Percentiles rank a stretch among this genome's conserved stretches.
Evolutionary conservation across 2,888 invertebrate species (phyloP).

Genomic region (Protophormia terraenovae): DNA sequence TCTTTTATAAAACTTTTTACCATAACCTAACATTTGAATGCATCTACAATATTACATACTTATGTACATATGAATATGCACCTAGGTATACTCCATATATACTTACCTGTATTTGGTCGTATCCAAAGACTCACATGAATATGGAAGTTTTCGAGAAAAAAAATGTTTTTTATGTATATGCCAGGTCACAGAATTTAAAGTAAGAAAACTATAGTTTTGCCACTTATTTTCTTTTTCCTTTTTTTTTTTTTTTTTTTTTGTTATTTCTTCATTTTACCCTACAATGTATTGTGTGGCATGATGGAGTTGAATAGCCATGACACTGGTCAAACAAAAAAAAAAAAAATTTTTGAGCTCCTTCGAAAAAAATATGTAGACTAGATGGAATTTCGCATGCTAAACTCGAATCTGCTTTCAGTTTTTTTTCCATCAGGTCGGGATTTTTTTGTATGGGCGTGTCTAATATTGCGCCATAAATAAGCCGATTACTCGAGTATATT

Average conservation of each 20-base stretch:
- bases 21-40: constrained; percentile 20
- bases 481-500: too few relatives aligned
- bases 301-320: too few relatives aligned
- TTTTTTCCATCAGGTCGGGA: too few relatives aligned
- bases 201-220: constrained; percentile 28
- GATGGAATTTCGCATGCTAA: too few relatives aligned
- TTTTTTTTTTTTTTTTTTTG: not conserved
- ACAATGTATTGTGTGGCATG: not conserved
- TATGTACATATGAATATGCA: too few relatives aligned
- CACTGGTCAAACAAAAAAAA: too few relatives aligned
- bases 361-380: too few relatives aligned
- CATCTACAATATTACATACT: too few relatives aligned
- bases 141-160: not conserved
- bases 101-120: not conserved
- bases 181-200: constrained; percentile 48
- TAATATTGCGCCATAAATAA: too few relatives aligned
- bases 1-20: constrained; percentile 10
- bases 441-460: too few relatives aligned
- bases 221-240: not conserved
- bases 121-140: not conserved
- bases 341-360: too few relatives aligned
- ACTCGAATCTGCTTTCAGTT: too few relatives aligned
- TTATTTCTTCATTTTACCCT: not conserved
- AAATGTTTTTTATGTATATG: constrained; percentile 22
- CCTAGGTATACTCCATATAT: not conserved